These are phyloP conservation scores for Lateolabrax maculatus DNA, from an alignment of 2,797 vertebrate species.

Conservation along the genomic window DNA sequence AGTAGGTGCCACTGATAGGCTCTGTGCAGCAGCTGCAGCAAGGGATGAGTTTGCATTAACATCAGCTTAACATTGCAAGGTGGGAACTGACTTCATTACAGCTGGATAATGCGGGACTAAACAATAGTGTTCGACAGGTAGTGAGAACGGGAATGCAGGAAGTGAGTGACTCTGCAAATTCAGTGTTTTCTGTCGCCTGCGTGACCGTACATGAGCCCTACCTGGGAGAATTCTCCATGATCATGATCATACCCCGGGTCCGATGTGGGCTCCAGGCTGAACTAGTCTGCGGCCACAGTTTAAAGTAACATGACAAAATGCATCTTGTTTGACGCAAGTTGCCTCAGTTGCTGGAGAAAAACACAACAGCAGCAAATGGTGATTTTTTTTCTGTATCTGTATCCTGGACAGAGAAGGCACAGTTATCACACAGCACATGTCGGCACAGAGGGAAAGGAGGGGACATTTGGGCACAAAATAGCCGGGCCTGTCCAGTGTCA, in stretches of 20 bases:
- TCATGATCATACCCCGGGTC: background rate
- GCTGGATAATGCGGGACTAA: background rate
- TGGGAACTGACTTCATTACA: constrained; percentile 25
- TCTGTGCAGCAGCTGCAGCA: constrained; percentile 37
- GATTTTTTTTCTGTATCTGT: too few species aligned
- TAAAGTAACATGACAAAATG: constrained; percentile 11
- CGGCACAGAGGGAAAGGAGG: constrained; percentile 23
- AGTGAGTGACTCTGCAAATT: background rate
- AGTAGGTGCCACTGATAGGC: constrained; percentile 6
- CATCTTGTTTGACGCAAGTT: constrained; percentile 8
- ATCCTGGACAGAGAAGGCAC: too few species aligned
- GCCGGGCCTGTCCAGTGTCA: constrained; percentile 40
- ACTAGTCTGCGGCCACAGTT: constrained; percentile 8
- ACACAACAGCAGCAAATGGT: constrained; percentile 26
- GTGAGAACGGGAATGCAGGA: background rate
- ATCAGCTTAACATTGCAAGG: constrained; percentile 12
- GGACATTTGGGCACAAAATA: constrained; percentile 29
- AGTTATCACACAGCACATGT: constrained; percentile 6
- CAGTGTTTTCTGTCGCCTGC: background rate
- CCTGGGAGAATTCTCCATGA: background rate
- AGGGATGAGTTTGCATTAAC: constrained; percentile 33
- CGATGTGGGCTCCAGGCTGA: constrained; percentile 10
- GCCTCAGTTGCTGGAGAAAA: constrained; percentile 19
- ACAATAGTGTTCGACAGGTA: background rate
- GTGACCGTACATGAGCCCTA: background rate